Percentiles rank a stretch among this genome's conserved stretches.
phyloP scores from a whole-genome alignment of 2,113 vertebrate genomes.

The Otis tarda region DNA sequence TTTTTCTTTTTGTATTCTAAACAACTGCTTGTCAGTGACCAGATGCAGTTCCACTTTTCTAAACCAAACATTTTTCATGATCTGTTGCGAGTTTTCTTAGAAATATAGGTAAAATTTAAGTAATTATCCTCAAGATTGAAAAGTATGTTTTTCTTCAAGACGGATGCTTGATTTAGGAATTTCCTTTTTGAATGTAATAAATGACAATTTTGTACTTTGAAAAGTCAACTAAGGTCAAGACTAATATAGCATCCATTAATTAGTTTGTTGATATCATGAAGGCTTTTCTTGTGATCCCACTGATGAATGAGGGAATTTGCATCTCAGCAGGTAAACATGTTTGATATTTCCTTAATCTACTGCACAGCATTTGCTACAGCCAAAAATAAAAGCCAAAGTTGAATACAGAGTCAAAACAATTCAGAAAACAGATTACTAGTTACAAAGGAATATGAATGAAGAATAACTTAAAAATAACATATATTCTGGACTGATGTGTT shows the following conservation, averaged over 20 bases:
- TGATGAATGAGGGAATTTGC: constrained; percentile 8
- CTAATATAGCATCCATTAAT: constrained; percentile 18
- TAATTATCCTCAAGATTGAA: background rate
- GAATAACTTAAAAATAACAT: constrained; percentile 31
- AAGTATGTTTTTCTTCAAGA: background rate
- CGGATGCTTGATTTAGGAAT: background rate
- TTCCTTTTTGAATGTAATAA: background rate
- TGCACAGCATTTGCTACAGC: background rate
- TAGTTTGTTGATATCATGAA: constrained; percentile 15
- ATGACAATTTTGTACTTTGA: constrained; percentile 25
- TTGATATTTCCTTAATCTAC: constrained; percentile 1
- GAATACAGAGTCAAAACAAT: constrained; percentile 11
- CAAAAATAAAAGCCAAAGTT: constrained; percentile 9
- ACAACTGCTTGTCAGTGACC: background rate
- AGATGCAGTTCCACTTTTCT: background rate
- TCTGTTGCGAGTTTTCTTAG: background rate
- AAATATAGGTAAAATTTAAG: background rate
- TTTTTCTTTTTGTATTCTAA: background rate
- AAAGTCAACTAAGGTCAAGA: background rate
- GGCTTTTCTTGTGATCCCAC: constrained; percentile 20
- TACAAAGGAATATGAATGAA: constrained; percentile 40
- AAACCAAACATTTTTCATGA: background rate
- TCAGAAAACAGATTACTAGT: constrained; percentile 26
- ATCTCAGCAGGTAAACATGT: constrained; percentile 4
- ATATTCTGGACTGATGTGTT: constrained; percentile 11